phyloP scores from a whole-genome alignment of 2,113 vertebrate species.

The Puntigrus tetrazona region DNA sequence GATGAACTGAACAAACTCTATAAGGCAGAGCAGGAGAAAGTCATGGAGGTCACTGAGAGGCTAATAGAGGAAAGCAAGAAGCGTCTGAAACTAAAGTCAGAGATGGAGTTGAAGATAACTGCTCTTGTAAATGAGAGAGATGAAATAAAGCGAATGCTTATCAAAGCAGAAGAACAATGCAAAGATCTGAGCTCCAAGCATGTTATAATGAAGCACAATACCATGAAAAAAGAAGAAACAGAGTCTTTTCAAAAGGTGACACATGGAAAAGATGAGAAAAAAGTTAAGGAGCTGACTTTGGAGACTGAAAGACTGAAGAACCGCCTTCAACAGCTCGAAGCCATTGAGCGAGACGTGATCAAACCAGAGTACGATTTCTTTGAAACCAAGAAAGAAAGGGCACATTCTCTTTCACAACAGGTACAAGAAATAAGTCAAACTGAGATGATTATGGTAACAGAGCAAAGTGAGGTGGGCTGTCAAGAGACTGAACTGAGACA shows the following conservation, averaged over 20 bases:
- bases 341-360: slow-evolving; percentile 93
- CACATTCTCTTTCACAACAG: slow-evolving; percentile 89
- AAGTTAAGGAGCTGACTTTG: slow-evolving; percentile 85
- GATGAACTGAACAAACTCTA: slow-evolving; percentile 85
- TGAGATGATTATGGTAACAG: slow-evolving; percentile 86
- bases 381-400: slow-evolving; percentile 91
- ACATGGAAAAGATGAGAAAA: slow-evolving; percentile 79
- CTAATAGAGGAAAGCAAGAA: slow-evolving; percentile 97
- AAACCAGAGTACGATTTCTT: slow-evolving; percentile 96
- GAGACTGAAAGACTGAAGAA: slow-evolving; percentile 92
- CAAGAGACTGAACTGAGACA: slow-evolving; percentile 86
- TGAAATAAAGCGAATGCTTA: slow-evolving; percentile 81
- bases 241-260: slow-evolving; percentile 76
- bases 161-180: slow-evolving; percentile 83
- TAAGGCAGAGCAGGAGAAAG: slow-evolving; percentile 90
- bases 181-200: slow-evolving; percentile 83
- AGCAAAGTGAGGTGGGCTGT: slow-evolving; percentile 87
- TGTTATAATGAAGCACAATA: slow-evolving; percentile 83
- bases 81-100: slow-evolving; percentile 91
- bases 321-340: slow-evolving; percentile 90
- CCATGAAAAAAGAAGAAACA: slow-evolving; percentile 85
- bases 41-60: slow-evolving; percentile 96
- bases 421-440: slow-evolving; percentile 93
- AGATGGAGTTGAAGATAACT: slow-evolving; percentile 92
- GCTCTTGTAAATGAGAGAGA: slow-evolving; percentile 84